Evolutionary conservation across 2,888 invertebrate species (phyloP), one percentile per base, ranked within the genome.

Genomic region (Lacanobia oleracea): DNA sequence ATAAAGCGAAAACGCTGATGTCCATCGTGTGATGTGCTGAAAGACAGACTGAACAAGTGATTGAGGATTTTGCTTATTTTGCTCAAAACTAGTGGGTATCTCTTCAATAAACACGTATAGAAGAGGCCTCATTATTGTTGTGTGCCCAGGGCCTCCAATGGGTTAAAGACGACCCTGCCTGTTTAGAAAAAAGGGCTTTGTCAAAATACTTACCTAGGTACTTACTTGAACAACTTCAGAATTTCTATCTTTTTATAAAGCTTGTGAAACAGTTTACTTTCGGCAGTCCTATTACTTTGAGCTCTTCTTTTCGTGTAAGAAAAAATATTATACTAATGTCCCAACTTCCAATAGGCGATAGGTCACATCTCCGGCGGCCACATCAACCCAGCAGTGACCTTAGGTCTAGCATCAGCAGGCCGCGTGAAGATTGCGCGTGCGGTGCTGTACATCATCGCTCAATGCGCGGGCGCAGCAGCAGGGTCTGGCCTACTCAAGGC

Each of bases 301-400:
- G 18, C 18, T 45, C 16, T 43, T 43, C 12, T 43, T 43, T 43
- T 43, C 43, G 12, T 12, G 14, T 12, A 14, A 3, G 43, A 14
- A 43, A 43, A 14, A 43, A 4, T 5, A 8, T 1, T 3, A 50
- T 16, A 12, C 56, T 75, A 27, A 75, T 16, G 0, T 9, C 53
- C 3, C 4, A 68, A 74, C 69, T 69, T 14, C 70, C 59, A 75
- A 65, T 93, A 98, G 98, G 97, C 97, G 65, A 97, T 98, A 84
- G 98, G 98, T 6, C 98, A 98, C 93, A 97, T 98, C 67, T 98
- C 98, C 72, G 99, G 99, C 3, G 98, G 98, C 14, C 99, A 99
- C 93, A 96, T 99, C 77, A 99, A 99, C 96, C 99, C 99, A 1
- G 99, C 99, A 0, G 98, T 99, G 56, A 99, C 99, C 7, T 92